phyloP scores from a whole-genome alignment of 2,797 vertebrate genomes.

The Salarias fasciatus region DNA sequence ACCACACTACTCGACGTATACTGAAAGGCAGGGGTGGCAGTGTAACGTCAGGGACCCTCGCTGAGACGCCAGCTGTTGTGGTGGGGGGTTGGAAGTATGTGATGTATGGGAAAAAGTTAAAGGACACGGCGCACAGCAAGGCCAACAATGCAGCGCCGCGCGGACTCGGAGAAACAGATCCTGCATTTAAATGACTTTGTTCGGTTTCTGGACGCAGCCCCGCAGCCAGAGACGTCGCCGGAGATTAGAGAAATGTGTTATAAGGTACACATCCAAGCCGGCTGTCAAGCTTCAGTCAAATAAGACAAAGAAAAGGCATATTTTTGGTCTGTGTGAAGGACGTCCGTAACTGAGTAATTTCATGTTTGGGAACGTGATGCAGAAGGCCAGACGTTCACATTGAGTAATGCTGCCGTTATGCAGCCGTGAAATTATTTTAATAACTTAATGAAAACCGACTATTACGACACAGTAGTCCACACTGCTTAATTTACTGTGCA shows the following conservation, averaged over 20 bases:
- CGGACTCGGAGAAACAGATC: constrained; percentile 14
- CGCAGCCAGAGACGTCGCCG: constrained; percentile 1
- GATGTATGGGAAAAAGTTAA: constrained; percentile 67
- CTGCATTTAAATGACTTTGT: constrained; percentile 22
- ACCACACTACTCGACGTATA: constrained; percentile 57
- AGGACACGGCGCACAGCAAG: constrained; percentile 38
- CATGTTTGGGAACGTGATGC: no score
- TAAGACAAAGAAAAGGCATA: not conserved
- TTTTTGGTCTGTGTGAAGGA: no score
- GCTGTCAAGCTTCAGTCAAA: constrained; percentile 2
- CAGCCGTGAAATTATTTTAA: constrained; percentile 18
- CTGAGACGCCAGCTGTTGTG: constrained; percentile 77
- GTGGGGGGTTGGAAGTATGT: constrained; percentile 67
- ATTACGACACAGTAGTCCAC: not conserved
- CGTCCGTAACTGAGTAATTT: no score
- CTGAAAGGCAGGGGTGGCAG: constrained; percentile 63
- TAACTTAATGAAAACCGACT: not conserved
- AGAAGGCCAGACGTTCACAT: not conserved
- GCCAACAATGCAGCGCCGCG: constrained; percentile 21
- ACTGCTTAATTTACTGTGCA: not conserved
- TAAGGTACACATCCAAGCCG: not conserved
- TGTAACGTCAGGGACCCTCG: constrained; percentile 58
- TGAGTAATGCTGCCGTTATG: constrained; percentile 29
- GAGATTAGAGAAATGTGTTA: not conserved
- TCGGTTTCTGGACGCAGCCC: not conserved